Base-by-base conservation (phyloP, 2,888 invertebrate genomes). In the Amphipyra berbera region DNA sequence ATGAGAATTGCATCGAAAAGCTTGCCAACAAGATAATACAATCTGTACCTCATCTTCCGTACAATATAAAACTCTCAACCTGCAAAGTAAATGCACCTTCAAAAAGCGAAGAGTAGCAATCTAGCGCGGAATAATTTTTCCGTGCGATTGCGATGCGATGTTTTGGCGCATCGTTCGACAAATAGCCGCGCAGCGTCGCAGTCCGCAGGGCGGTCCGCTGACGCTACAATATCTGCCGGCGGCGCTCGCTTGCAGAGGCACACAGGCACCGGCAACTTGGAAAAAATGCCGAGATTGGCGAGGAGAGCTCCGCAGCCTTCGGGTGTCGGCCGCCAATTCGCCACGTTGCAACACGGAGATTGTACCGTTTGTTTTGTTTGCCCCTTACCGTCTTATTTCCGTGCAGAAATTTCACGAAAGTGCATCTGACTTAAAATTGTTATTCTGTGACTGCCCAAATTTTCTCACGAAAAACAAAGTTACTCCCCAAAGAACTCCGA, bases 131-230 rank as follows among this genome's bases (percentile, higher is more conserved):
- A 94, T 93, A 91, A 90, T 93, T 92, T 92, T 93, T 93, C 91
- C 88, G 89, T 89, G 85, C 88, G 90, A 94, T 93, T 92, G 90
- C 91, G 86, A 90, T 88, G 92, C 88, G 83, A 92, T 94, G 91
- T 93, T 94, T 94, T 92, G 94, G 94, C 93, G 94, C 94, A 92
- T 88, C 91, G 92, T 90, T 93, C 92, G 89, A 90, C 91, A 93
- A 93, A 94, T 92, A 91, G 87, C 83, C 87, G 83, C 81, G 73
- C 58, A 65, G 57, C 88, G 86, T 88, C 89, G 91, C 88, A 91
- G 90, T 90, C 91, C 88, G 90, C 91, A 91, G 88, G 88, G 89
- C 86, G 86, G 88, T 83, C 79, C 78, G 93, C 94, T 93, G 92
- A 93, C 90, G 87, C 77, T 85, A 87, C 91, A 91, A 91, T 93